These are phyloP conservation scores for Apostichopus japonicus DNA, from an alignment of 35 echinoderm and acorn worm species.

Conservation along the genomic window DNA sequence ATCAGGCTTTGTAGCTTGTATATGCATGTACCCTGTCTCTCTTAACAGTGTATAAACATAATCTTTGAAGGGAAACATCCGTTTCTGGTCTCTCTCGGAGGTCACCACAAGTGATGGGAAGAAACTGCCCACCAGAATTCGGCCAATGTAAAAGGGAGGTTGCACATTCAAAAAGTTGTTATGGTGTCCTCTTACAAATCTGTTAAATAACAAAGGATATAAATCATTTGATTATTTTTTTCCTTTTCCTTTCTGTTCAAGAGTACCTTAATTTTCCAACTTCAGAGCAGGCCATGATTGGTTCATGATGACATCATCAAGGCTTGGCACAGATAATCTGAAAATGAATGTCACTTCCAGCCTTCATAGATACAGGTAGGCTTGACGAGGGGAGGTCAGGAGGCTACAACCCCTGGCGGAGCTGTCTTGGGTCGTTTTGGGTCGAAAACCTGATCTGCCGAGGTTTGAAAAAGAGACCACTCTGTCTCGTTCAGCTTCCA, in stretches of 20 bases:
- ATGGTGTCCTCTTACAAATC: slow-evolving; percentile 76
- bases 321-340: no score
- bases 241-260: neutral
- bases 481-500: no score
- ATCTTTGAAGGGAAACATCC: slow-evolving; percentile 56
- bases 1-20: slow-evolving; percentile 94
- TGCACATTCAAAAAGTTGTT: slow-evolving; percentile 57
- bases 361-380: no score
- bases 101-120: slow-evolving; percentile 67
- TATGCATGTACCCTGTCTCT: slow-evolving; percentile 84
- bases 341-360: no score
- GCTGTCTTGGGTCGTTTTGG: no score
- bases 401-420: no score
- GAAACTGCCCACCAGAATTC: slow-evolving; percentile 53
- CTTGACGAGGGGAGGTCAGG: no score
- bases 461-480: no score
- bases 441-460: no score
- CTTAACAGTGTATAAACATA: slow-evolving; percentile 6
- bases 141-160: neutral
- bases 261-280: neutral
- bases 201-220: slow-evolving; percentile 44
- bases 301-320: no score
- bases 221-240: no score
- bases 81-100: slow-evolving; percentile 48
- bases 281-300: no score